Conservation (phyloP, 1,140 invertebrate species). For the Gryllus bimaculatus region DNA sequence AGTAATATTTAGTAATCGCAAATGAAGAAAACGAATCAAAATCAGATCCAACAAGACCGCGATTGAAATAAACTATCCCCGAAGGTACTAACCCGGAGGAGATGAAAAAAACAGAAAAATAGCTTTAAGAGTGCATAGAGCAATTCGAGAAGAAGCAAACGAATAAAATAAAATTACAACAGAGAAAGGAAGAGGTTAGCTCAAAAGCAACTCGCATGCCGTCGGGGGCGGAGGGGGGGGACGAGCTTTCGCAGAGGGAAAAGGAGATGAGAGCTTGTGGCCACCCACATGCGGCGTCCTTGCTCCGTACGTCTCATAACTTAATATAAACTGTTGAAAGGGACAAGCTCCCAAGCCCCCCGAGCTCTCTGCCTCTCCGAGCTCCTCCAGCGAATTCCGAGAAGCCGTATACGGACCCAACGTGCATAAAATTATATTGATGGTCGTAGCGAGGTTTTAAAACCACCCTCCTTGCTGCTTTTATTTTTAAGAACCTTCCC, state of each 20-base stretch:
- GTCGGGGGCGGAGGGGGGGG: neutral
- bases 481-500: neutral
- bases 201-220: neutral
- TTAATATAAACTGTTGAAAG: slow-evolving; percentile 6
- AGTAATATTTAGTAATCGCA: too few relatives aligned
- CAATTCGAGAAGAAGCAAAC: too few relatives aligned
- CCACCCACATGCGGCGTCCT: neutral
- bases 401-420: neutral
- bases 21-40: too few relatives aligned
- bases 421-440: slow-evolving; percentile 5
- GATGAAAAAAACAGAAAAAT: too few relatives aligned
- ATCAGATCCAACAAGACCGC: too few relatives aligned
- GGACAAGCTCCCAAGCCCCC: neutral
- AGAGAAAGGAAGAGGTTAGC: too few relatives aligned
- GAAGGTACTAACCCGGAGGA: too few relatives aligned
- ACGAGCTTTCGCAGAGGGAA: neutral
- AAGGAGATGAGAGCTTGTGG: neutral
- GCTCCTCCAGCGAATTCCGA: neutral
- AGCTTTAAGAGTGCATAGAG: too few relatives aligned
- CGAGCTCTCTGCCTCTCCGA: too few relatives aligned
- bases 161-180: too few relatives aligned
- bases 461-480: neutral
- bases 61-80: too few relatives aligned
- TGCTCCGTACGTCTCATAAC: neutral
- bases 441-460: slow-evolving; percentile 3